phyloP scores from a whole-genome alignment of 2,113 vertebrate species.

The Romanogobio albipinnatus region DNA sequence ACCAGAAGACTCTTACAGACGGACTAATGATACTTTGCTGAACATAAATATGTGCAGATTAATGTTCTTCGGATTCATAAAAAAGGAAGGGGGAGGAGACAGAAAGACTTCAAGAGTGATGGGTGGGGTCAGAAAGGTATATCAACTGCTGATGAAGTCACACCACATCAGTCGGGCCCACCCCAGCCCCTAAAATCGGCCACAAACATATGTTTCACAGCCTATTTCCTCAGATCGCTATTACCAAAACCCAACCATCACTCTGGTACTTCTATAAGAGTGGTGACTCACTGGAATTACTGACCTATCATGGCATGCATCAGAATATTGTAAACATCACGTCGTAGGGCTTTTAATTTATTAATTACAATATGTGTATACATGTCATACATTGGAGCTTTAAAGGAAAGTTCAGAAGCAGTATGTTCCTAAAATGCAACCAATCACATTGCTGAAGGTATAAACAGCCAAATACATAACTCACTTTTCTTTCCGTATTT shows the following conservation, averaged over 20 bases:
- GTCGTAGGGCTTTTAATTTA: neutral
- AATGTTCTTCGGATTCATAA: neutral
- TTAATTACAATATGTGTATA: neutral
- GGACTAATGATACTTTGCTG: neutral
- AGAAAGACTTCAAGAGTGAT: conserved; percentile 19
- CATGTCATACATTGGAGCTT: neutral
- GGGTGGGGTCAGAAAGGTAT: conserved; percentile 14
- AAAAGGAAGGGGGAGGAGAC: conserved; percentile 6
- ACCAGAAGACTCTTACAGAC: neutral
- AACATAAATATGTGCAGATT: neutral
- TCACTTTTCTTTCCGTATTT: neutral
- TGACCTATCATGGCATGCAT: conserved; percentile 21
- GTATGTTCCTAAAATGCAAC: neutral
- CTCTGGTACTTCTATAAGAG: conserved; percentile 35
- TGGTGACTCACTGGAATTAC: conserved; percentile 43
- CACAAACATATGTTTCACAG: conserved; percentile 50
- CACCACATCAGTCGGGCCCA: conserved; percentile 39
- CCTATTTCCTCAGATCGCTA: conserved; percentile 48
- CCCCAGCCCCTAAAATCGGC: neutral
- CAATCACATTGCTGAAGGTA: neutral
- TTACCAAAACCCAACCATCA: conserved; percentile 47
- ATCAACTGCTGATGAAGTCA: conserved; percentile 30
- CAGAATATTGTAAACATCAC: conserved; percentile 15
- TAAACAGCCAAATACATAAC: conserved; percentile 30
- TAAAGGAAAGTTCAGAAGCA: neutral